These are phyloP conservation scores for Hoplostethus mediterraneus DNA, from an alignment of 2,797 vertebrate genomes.

Conservation along the genomic window DNA sequence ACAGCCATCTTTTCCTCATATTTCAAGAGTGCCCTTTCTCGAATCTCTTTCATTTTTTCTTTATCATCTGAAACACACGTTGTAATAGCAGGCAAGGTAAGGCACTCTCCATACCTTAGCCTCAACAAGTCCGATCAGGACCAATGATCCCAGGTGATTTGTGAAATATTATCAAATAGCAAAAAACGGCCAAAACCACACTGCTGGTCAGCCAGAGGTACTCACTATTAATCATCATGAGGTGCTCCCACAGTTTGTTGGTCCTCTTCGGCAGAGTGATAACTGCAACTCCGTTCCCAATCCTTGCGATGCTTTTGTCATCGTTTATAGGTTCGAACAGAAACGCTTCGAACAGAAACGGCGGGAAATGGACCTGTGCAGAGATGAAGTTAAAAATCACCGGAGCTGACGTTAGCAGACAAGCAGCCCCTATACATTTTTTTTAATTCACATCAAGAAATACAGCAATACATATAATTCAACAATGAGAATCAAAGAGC, in stretches of 20 bases:
- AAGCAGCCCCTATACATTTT: too few species aligned
- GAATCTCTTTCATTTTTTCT: slow-evolving; percentile 82
- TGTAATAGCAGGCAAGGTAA: neutral
- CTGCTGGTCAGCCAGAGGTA: neutral
- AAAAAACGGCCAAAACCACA: too few species aligned
- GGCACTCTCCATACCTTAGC: too few species aligned
- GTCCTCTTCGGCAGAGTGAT: slow-evolving; percentile 90
- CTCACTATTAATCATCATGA: slow-evolving; percentile 82
- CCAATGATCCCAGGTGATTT: too few species aligned
- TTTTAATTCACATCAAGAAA: too few species aligned
- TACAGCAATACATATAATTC: too few species aligned
- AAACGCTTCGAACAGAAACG: slow-evolving; percentile 93
- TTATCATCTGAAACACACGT: slow-evolving; percentile 84
- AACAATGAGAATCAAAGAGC: too few species aligned
- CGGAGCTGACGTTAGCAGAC: too few species aligned
- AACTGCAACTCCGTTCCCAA: slow-evolving; percentile 86
- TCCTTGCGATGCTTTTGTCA: slow-evolving; percentile 87
- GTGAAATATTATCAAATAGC: too few species aligned
- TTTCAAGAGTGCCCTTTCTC: slow-evolving; percentile 87
- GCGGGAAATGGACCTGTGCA: slow-evolving; percentile 89
- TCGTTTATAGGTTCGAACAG: slow-evolving; percentile 90
- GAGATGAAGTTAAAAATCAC: neutral
- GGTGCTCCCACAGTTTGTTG: slow-evolving; percentile 84
- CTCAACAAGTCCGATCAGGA: too few species aligned
- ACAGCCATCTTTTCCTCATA: slow-evolving; percentile 85